Evolutionary conservation across 2,113 vertebrate genomes (phyloP).

Genomic region (Anoplopoma fimbria): DNA sequence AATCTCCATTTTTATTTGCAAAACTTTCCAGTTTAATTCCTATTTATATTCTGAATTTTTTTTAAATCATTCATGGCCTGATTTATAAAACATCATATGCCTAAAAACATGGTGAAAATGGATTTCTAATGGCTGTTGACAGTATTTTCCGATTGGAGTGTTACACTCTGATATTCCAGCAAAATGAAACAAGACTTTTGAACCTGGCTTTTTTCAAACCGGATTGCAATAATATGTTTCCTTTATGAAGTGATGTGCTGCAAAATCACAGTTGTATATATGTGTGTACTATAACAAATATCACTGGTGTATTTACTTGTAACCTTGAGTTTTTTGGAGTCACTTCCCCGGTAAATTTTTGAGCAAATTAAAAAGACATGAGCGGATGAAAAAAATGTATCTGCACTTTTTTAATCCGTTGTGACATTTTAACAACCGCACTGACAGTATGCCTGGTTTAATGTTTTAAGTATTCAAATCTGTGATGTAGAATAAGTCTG

Average conservation of each 20-base stretch:
- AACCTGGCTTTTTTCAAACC: background rate
- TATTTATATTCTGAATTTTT: background rate
- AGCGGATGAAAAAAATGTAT: constrained; percentile 25
- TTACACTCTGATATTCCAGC: background rate
- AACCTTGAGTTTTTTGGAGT: background rate
- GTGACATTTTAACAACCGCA: constrained; percentile 38
- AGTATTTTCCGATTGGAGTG: background rate
- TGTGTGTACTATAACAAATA: background rate
- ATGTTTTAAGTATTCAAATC: constrained; percentile 41
- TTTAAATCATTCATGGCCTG: background rate
- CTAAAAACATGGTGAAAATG: background rate
- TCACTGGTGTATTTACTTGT: background rate
- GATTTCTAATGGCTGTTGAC: background rate
- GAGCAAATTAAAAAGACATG: constrained; percentile 55
- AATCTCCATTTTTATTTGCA: background rate
- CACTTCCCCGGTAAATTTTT: background rate
- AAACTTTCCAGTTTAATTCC: background rate
- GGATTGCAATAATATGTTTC: background rate
- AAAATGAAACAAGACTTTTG: background rate
- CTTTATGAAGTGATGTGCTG: background rate
- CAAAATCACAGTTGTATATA: background rate
- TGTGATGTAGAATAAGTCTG: constrained; percentile 16
- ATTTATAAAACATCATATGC: background rate
- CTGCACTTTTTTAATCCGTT: constrained; percentile 59
- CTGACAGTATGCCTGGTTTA: constrained; percentile 48